Evolutionary conservation across 2,888 invertebrate genomes (phyloP).

Genomic region (Terebella lapidaria): DNA sequence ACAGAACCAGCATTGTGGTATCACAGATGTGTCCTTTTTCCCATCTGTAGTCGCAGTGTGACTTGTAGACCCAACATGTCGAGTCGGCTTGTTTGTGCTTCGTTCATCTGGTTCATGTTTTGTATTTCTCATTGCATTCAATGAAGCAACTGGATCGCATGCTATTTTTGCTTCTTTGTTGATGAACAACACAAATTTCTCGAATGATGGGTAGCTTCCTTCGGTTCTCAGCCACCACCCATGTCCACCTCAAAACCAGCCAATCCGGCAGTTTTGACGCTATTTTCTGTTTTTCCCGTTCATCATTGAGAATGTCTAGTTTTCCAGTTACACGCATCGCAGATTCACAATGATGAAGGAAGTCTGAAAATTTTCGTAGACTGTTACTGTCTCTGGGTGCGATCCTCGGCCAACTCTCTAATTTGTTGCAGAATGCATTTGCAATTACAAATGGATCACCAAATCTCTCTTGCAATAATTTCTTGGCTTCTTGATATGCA

Average conservation of each 20-base stretch:
- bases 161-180: constrained; percentile 22
- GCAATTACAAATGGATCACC: background rate
- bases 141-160: constrained; percentile 22
- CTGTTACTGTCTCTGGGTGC: constrained; percentile 6
- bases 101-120: background rate
- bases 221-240: constrained; percentile 10
- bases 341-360: constrained; percentile 7
- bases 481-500: background rate
- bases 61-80: too few relatives aligned
- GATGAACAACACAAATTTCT: constrained; percentile 17
- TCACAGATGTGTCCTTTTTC: background rate
- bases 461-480: background rate
- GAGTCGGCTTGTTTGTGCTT: too few relatives aligned
- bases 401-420: constrained; percentile 1
- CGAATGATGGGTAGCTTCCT: constrained; percentile 15
- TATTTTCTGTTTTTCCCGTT: constrained; percentile 19
- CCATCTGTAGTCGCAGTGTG: background rate
- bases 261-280: constrained; percentile 22
- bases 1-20: too few relatives aligned
- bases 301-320: constrained; percentile 2
- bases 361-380: constrained; percentile 9
- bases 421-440: background rate
- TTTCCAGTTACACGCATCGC: constrained; percentile 2
- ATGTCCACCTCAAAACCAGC: constrained; percentile 15
- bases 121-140: background rate